Percentiles rank a stretch among this genome's conserved stretches.
These are phyloP conservation scores for Heliocidaris tuberculata DNA, from an alignment of 35 echinoderm and acorn worm species.

Conservation along the genomic window DNA sequence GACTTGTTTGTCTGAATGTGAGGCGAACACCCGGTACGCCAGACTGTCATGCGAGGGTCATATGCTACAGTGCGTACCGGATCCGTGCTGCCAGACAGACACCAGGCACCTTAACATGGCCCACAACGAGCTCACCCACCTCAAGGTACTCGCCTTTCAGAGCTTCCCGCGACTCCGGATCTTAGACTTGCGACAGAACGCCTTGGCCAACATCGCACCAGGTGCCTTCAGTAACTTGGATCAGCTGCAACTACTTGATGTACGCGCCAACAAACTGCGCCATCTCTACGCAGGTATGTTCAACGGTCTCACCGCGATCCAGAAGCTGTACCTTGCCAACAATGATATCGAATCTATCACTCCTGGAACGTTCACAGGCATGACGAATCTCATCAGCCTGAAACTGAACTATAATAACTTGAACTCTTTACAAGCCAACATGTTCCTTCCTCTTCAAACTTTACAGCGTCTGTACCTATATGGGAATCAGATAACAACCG, in stretches of 20 bases:
- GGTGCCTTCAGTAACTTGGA: slow-evolving; percentile 50
- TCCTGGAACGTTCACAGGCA: slow-evolving; percentile 51
- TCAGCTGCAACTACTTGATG: slow-evolving; percentile 57
- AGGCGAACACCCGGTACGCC: not conserved
- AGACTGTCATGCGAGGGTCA: slow-evolving; percentile 40
- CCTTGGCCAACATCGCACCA: slow-evolving; percentile 25
- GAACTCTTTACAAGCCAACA: slow-evolving; percentile 36
- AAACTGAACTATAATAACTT: slow-evolving; percentile 58
- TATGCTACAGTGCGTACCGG: slow-evolving; percentile 54
- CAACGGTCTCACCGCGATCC: slow-evolving; percentile 47
- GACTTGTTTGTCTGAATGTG: slow-evolving; percentile 2
- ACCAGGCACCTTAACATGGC: slow-evolving; percentile 54
- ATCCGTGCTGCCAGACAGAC: slow-evolving; percentile 56
- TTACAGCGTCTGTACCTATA: slow-evolving; percentile 52
- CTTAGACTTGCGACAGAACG: slow-evolving; percentile 51
- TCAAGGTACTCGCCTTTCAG: slow-evolving; percentile 47
- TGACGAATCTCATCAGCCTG: slow-evolving; percentile 56
- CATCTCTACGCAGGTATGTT: slow-evolving; percentile 53
- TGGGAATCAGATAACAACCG: slow-evolving; percentile 48
- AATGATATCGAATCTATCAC: slow-evolving; percentile 52
- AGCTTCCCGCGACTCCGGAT: slow-evolving; percentile 58
- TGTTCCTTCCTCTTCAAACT: slow-evolving; percentile 37
- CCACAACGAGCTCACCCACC: slow-evolving; percentile 47
- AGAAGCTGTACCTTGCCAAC: slow-evolving; percentile 45
- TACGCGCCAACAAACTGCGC: slow-evolving; percentile 53